phyloP scores from a whole-genome alignment of 1,140 invertebrate genomes.

The Drosophila setifemur region DNA sequence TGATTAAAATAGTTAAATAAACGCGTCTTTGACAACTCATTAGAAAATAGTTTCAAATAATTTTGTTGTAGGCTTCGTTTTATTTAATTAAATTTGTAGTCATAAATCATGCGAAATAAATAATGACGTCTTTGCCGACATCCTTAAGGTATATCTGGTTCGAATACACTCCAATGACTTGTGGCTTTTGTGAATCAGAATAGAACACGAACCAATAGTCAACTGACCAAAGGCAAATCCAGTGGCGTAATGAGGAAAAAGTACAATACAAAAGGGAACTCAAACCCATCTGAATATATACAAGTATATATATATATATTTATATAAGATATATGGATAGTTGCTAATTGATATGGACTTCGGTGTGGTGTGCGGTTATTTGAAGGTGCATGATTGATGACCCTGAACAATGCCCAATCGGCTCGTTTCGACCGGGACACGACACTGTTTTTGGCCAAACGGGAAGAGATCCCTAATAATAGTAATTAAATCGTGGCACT shows the following conservation, averaged over 20 bases:
- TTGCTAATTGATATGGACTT: slow-evolving; percentile 41
- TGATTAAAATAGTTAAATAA: too few relatives aligned
- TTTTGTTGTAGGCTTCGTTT: too few relatives aligned
- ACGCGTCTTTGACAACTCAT: too few relatives aligned
- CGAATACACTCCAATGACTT: neutral
- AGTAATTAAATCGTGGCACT: slow-evolving; percentile 60
- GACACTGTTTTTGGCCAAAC: slow-evolving; percentile 18
- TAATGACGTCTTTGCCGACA: too few relatives aligned
- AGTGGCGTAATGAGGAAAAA: slow-evolving; percentile 40
- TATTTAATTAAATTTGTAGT: too few relatives aligned
- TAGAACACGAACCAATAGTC: slow-evolving; percentile 2
- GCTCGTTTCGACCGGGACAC: slow-evolving; percentile 1
- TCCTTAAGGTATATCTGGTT: slow-evolving; percentile 6
- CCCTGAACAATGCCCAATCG: slow-evolving; percentile 19
- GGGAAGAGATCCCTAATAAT: slow-evolving; percentile 44
- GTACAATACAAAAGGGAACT: slow-evolving; percentile 19
- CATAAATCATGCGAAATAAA: too few relatives aligned
- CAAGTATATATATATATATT: too few relatives aligned
- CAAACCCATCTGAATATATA: neutral
- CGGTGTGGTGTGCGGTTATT: slow-evolving; percentile 7
- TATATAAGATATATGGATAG: slow-evolving; percentile 33
- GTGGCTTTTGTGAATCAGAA: slow-evolving; percentile 16
- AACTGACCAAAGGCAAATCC: slow-evolving; percentile 16
- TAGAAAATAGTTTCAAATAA: too few relatives aligned
- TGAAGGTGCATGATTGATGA: slow-evolving; percentile 58